These are phyloP conservation scores for Elephas maximus DNA, from an alignment of 2,113 vertebrate genomes.

Conservation along the genomic window DNA sequence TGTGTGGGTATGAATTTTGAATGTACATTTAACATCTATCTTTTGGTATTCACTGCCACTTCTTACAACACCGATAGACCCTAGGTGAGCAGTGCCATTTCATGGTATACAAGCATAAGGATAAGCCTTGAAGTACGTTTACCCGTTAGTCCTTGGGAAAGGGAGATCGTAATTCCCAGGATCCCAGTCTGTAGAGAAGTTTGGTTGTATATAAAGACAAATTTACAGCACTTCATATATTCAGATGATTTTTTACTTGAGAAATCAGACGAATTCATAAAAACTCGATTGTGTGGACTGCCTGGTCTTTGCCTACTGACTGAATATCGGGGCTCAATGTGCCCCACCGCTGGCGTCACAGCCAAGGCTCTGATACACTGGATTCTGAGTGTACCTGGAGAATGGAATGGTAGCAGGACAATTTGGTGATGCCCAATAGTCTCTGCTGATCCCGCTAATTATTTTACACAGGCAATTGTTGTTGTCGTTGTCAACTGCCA, in stretches of 20 bases:
- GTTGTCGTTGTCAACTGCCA: background rate
- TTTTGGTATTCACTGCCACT: background rate
- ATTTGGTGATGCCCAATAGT: conserved; percentile 48
- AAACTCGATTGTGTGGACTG: rapidly evolving
- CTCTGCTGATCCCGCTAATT: conserved; percentile 76
- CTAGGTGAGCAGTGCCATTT: background rate
- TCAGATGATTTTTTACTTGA: background rate
- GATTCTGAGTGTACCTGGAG: background rate
- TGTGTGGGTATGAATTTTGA: background rate
- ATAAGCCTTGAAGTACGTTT: background rate
- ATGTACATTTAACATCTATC: background rate
- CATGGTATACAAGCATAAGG: background rate
- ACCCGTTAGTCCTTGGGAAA: background rate
- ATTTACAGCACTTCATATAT: background rate
- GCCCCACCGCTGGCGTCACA: background rate
- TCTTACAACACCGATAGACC: background rate
- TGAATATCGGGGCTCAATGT: rapidly evolving
- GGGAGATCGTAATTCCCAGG: background rate
- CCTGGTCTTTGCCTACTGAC: background rate
- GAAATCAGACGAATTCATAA: background rate
- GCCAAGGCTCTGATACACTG: background rate
- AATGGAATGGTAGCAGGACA: background rate
- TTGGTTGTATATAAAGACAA: background rate
- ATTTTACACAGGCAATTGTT: conserved; percentile 61
- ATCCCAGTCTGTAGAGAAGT: background rate